Conservation (phyloP, 1,140 invertebrate genomes). For the Wiebesia pumilae region DNA sequence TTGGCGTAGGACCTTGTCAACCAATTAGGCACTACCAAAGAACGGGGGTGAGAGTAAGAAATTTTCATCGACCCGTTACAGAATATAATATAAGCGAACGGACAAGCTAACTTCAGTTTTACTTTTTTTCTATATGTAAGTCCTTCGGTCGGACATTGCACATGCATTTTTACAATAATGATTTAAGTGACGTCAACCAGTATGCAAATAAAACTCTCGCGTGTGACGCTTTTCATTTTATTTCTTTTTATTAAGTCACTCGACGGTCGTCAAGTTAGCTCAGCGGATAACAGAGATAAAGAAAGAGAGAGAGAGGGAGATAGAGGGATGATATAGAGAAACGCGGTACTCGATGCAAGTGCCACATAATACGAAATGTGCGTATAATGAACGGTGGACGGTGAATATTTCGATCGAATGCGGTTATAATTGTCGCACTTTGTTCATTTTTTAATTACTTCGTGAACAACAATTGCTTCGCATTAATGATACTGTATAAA, state of each 20-base stretch:
- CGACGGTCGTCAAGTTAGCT: neutral
- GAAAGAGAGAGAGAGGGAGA: neutral
- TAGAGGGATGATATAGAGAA: neutral
- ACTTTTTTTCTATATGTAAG: neutral
- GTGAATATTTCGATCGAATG: neutral
- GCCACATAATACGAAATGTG: conserved; percentile 22
- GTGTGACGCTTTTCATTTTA: conserved; percentile 39
- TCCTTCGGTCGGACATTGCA: conserved; percentile 7
- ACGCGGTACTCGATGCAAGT: conserved; percentile 16
- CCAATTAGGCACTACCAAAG: conserved; percentile 13
- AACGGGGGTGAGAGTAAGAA: neutral
- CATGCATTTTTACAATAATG: neutral
- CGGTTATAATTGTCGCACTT: conserved; percentile 37
- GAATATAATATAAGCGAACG: neutral
- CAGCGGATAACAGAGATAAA: neutral
- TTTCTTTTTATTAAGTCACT: conserved; percentile 15
- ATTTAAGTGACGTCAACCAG: conserved; percentile 7
- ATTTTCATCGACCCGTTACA: conserved; percentile 24
- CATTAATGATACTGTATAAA: conserved; percentile 10
- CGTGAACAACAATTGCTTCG: conserved; percentile 3
- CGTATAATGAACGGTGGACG: neutral
- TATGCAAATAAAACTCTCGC: conserved; percentile 45
- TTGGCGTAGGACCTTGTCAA: conserved; percentile 28
- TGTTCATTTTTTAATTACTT: conserved; percentile 30
- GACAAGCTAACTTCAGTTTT: neutral